Evolutionary conservation across 1,140 invertebrate species (phyloP), one percentile per base, ranked within the genome.

Genomic region (Diprion similis): DNA sequence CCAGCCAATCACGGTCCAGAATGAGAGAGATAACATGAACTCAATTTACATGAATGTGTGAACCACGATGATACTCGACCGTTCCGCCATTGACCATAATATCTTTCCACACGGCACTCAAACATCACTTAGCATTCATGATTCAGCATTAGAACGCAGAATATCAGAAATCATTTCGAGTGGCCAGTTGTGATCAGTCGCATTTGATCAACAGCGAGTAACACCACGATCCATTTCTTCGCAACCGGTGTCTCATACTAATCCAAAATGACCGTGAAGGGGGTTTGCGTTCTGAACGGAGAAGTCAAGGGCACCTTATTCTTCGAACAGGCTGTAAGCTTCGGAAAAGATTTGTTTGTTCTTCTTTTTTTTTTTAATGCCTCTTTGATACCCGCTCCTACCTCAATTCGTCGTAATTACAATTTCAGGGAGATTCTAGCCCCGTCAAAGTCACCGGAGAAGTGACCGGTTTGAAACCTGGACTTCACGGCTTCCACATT

Each of bases 401-500:
- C 66, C 47, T 51, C 73, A 70, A 46, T 66, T 66, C 8, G n/a
- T 59, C 8, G 0, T 59, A n/a, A 8, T 70, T 47, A 71, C 73
- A 45, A 73, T 81, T 77, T 45, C 70, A 93, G 91, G 80, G 83
- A 71, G 84, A 83, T 45, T 86, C 85, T 46, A 79, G 82, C 37
- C 87, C 90, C 1, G 93, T 95, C 4, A 89, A 89, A 76, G 89
- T 97, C 15, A 91, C 89, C 24, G 95, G 95, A 15, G 90, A 94
- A 84, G 87, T 97, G 13, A 88, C 80, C 24, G 95, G 95, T 9
- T 84, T 97, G 59, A 83, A 88, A 13, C 87, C 91, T 79, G 95
- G 95, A 11, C 79, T 90, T 37, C 96, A 97, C 85, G 97, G 98
- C 46, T 99, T 99, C 89, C 98, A 99, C 85, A 92, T 99, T 71